Percentiles rank a stretch among this genome's conserved stretches.
phyloP scores from a whole-genome alignment of 2,113 vertebrate genomes.

The zebrafish (Danio rerio) region GRCz12tu NC_133185.1:30138501-30139000 shows the following conservation, averaged over 20 bases:
- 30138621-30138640: not conserved
- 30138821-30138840: slow-evolving; percentile 6
- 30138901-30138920: not conserved
- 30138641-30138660: not conserved
- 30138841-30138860: slow-evolving; percentile 16
- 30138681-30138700: not conserved
- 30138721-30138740: not conserved
- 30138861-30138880: slow-evolving; percentile 32
- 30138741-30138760: slow-evolving; percentile 1
- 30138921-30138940: slow-evolving; percentile 14
- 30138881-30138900: slow-evolving; percentile 31
- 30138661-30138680: slow-evolving; percentile 17
- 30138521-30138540: not conserved
- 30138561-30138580: not conserved
- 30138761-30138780: not conserved
- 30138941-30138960: not conserved
- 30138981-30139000: not conserved
- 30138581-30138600: not conserved
- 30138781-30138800: not conserved
- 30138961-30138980: not conserved
- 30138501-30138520: slow-evolving; percentile 87
- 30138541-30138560: not conserved
- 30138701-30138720: slow-evolving; percentile 10
- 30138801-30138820: slow-evolving; percentile 4
- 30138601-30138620: not conserved